Percentiles rank a stretch among this genome's conserved stretches.
Conservation (phyloP, 2,113 vertebrate genomes). For the Pheucticus melanocephalus region DNA sequence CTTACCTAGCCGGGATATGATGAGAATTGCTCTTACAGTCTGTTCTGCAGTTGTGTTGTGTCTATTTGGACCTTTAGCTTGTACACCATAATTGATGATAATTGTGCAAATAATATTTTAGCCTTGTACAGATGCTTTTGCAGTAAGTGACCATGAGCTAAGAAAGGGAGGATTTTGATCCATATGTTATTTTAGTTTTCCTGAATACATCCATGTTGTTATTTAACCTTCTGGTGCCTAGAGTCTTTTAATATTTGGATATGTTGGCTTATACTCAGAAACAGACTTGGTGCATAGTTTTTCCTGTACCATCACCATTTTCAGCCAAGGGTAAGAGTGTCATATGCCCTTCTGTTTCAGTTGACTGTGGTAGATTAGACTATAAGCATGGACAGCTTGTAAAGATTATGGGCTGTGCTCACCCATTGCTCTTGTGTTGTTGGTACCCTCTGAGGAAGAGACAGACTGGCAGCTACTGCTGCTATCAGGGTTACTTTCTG, state of each 20-base stretch:
- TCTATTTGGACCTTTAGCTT: background rate
- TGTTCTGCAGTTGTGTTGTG: background rate
- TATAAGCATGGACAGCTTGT: background rate
- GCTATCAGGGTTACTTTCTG: background rate
- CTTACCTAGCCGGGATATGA: accelerated
- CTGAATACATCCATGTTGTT: accelerated
- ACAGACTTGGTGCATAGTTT: background rate
- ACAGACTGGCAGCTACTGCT: background rate
- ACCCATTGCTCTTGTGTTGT: background rate
- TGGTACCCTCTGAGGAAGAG: background rate
- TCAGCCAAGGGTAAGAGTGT: background rate
- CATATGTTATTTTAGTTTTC: background rate
- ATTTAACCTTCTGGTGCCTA: background rate
- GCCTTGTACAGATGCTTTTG: background rate
- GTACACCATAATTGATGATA: background rate
- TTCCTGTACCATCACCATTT: background rate
- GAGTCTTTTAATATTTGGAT: background rate
- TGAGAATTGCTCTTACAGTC: background rate
- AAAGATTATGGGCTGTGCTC: background rate
- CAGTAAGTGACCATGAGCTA: background rate
- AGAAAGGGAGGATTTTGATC: background rate
- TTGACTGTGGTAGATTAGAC: background rate
- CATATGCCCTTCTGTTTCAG: accelerated
- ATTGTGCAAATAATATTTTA: background rate
- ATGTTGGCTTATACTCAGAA: background rate